Evolutionary conservation across 2,888 invertebrate genomes (phyloP), one percentile per base, ranked within the genome.

Genomic region (Eubasilissa splendida): DNA sequence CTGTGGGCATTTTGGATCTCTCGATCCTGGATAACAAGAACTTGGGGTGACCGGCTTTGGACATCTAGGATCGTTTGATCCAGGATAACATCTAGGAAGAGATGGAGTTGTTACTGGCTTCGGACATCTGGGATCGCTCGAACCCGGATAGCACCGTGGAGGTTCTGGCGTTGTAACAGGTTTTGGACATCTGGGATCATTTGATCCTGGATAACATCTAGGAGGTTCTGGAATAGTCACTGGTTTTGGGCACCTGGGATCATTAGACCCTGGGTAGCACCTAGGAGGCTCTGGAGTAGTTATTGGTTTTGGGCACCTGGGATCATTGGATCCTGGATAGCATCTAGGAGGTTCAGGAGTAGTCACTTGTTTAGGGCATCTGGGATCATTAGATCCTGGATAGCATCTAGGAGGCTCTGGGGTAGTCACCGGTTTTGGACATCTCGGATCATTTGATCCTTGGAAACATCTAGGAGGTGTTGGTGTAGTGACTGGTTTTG

Each of bases 1-100:
- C 82, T 85, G 85, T 0, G 87, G 87, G 80, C 88, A 88, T 54
- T 85, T 85, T 0, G 87, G 87, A 84, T 88, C 88, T 5, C 84
- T 85, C 8, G 86, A 87, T 52, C 88, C 88, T 10, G 88, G 88
- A 80, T 81, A 70, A 59, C 87, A 86, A 54, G 78, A 76, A 52
- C 60, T 74, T 7, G 80, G 75, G 68, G 82, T 9, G 84, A 87
- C 85, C 73, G 86, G 86, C 82, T 79, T 85, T 0, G 87, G 87
- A 76, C 82, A 85, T 80, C 84, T 84, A 1, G 86, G 86, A 9
- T 86, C 85, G 1, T 77, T 85, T 0, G 87, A 85, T 5, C 85
- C 85, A 54, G 85, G 85, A 70, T 84, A 85, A 75, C 85, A 85
- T 22, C 80, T 68, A 12, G 83, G 54, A 56, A 79, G 63, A 68